These are phyloP conservation scores for Natator depressus DNA, from an alignment of 2,113 vertebrate species.

Conservation along the genomic window DNA sequence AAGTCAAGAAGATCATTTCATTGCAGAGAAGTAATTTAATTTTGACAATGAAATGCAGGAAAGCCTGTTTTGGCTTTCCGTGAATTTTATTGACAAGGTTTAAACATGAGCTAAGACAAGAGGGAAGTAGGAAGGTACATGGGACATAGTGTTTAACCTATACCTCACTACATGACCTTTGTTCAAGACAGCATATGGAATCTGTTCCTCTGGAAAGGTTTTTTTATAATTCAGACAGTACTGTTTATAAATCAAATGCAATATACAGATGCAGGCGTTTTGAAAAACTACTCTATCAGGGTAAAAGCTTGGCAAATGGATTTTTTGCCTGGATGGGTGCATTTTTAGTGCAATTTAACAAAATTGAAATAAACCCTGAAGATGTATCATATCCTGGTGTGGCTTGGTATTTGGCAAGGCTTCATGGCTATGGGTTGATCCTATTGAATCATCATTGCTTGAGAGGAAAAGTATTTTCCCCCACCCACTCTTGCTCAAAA, in stretches of 20 bases:
- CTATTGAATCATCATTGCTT: not conserved
- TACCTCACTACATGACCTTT: not conserved
- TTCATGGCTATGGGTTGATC: not conserved
- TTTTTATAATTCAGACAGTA: not conserved
- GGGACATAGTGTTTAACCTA: not conserved
- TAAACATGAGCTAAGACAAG: not conserved
- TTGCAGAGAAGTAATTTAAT: conserved; percentile 12
- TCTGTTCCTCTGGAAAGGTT: not conserved
- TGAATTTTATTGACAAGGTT: not conserved
- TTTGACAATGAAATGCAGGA: not conserved
- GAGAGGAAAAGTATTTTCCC: not conserved
- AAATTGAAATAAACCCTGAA: not conserved
- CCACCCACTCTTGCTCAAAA: not conserved
- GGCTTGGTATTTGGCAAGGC: not conserved
- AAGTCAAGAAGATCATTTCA: not conserved
- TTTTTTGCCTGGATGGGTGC: not conserved
- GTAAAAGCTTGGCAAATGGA: not conserved
- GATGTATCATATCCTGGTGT: not conserved
- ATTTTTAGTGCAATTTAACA: not conserved
- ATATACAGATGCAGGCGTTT: not conserved
- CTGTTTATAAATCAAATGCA: not conserved
- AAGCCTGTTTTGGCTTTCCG: not conserved
- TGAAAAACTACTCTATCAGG: not conserved
- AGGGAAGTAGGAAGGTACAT: not conserved
- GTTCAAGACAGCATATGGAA: not conserved